These are phyloP conservation scores for Montipora foliosa DNA, from an alignment of 64 coral and sea anemone species.

Conservation along the genomic window DNA sequence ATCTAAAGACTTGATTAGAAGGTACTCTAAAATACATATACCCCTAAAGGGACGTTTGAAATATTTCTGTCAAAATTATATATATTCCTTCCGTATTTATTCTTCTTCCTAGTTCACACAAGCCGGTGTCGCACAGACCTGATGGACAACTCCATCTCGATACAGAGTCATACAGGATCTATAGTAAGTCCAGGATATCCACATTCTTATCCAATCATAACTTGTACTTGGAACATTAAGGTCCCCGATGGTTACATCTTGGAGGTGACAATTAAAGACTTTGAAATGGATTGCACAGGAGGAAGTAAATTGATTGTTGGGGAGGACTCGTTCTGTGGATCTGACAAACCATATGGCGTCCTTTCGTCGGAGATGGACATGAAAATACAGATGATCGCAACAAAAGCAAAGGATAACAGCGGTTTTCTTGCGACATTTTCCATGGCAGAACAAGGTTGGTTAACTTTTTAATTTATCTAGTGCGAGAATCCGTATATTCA, in stretches of 20 bases:
- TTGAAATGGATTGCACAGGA: constrained; percentile 12
- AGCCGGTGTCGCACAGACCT: constrained; percentile 22
- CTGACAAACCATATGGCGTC: constrained; percentile 15
- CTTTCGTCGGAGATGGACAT: constrained; percentile 27
- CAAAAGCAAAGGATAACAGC: neutral
- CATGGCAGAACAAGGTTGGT: constrained; percentile 14
- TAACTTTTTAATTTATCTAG: neutral
- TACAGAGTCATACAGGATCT: neutral
- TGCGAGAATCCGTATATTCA: too few species aligned
- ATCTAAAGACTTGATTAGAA: too few species aligned
- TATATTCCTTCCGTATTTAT: neutral
- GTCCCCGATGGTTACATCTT: constrained; percentile 35
- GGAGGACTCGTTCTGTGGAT: neutral
- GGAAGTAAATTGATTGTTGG: constrained; percentile 2
- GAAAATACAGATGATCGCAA: constrained; percentile 17
- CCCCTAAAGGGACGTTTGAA: too few species aligned
- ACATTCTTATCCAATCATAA: constrained; percentile 30
- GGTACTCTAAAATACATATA: too few species aligned
- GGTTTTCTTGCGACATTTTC: constrained; percentile 32
- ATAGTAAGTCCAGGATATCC: constrained; percentile 38
- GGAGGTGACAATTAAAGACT: constrained; percentile 13
- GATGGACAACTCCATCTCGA: neutral
- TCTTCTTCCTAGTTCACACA: neutral
- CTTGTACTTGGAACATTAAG: constrained; percentile 26
- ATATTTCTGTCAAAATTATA: too few species aligned